A percentile compares a stretch with the other conserved stretches of the same genome.
Conservation (phyloP, 2,113 vertebrate species). For the Felis chaus region DNA sequence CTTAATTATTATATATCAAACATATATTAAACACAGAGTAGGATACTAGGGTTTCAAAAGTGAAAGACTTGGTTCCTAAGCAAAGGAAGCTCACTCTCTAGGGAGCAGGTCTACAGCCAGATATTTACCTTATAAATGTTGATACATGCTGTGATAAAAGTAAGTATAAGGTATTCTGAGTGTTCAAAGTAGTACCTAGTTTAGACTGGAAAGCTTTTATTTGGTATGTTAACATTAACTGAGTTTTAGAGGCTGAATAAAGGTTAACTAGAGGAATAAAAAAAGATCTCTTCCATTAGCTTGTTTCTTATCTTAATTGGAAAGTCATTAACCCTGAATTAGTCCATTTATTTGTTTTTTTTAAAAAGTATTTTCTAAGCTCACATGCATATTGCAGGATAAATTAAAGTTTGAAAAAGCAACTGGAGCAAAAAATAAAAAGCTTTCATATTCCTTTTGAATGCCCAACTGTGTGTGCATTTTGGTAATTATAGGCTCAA, state of each 20-base stretch:
- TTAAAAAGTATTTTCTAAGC: constrained; percentile 17
- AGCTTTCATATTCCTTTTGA: constrained; percentile 31
- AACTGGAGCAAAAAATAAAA: constrained; percentile 14
- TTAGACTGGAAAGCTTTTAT: neutral
- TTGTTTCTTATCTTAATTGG: constrained; percentile 27
- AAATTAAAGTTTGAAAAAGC: constrained; percentile 49
- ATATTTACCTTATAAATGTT: neutral
- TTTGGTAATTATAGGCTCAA: constrained; percentile 58
- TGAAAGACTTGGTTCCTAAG: neutral
- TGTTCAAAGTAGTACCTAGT: neutral
- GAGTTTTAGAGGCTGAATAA: constrained; percentile 17
- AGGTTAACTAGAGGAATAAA: neutral
- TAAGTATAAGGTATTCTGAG: neutral
- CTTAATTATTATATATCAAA: constrained; percentile 1
- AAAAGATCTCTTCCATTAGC: neutral
- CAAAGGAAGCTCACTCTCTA: neutral
- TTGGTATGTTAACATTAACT: neutral
- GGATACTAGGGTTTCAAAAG: neutral
- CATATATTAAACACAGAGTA: neutral
- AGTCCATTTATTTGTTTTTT: constrained; percentile 34
- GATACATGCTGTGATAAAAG: neutral
- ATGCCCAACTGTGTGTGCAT: neutral
- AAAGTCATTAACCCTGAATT: constrained; percentile 47
- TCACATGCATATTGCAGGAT: constrained; percentile 24
- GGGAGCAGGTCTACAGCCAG: neutral